A percentile compares a stretch with the other conserved stretches of the same genome.
Conservation (phyloP, 2,888 invertebrate genomes). For the Amphiduros pacificus region DNA sequence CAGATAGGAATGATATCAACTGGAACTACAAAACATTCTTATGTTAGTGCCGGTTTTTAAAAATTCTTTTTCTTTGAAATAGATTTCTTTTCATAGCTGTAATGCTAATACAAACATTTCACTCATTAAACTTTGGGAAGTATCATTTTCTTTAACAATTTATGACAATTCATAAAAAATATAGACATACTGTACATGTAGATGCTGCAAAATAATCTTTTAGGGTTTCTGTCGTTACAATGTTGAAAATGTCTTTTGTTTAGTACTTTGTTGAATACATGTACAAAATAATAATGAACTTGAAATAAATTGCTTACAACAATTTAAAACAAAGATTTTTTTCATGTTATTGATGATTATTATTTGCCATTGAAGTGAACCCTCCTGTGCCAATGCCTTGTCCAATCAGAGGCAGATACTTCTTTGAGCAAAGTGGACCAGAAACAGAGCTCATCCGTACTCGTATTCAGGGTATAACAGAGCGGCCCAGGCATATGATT, state of each 20-base stretch:
- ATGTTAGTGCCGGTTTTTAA: slow-evolving; percentile 38
- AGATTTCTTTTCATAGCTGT: background rate
- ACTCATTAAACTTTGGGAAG: too few relatives aligned
- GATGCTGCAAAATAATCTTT: too few relatives aligned
- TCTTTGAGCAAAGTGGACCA: slow-evolving; percentile 76
- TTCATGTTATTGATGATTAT: background rate
- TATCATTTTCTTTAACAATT: too few relatives aligned
- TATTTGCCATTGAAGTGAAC: slow-evolving; percentile 38
- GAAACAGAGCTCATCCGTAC: slow-evolving; percentile 72
- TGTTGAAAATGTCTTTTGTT: too few relatives aligned
- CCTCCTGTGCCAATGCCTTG: slow-evolving; percentile 86
- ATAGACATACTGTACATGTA: too few relatives aligned
- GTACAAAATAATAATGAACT: too few relatives aligned
- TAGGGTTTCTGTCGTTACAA: too few relatives aligned
- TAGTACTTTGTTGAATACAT: too few relatives aligned
- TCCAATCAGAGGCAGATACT: slow-evolving; percentile 94
- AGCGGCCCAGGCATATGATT: slow-evolving; percentile 78
- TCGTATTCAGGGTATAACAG: slow-evolving; percentile 89
- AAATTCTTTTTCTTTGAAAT: background rate
- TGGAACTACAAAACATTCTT: slow-evolving; percentile 59
- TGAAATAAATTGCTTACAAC: too few relatives aligned
- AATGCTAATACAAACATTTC: too few relatives aligned
- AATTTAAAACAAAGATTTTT: too few relatives aligned
- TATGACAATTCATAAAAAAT: too few relatives aligned
- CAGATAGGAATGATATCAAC: slow-evolving; percentile 51